phyloP scores from a whole-genome alignment of 2,888 invertebrate species.

The Gymnoscelis rufifasciata region DNA sequence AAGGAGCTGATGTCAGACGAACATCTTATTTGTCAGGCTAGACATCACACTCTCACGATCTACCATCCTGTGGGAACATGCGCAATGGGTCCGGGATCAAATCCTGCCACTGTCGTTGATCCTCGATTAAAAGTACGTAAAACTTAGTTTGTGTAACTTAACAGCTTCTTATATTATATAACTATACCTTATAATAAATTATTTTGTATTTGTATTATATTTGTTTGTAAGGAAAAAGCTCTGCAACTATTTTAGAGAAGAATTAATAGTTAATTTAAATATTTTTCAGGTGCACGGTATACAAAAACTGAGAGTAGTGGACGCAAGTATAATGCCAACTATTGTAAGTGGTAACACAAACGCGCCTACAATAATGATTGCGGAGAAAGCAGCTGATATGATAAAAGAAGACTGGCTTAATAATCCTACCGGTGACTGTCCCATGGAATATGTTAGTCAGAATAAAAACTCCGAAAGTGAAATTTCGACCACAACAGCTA shows the following conservation, averaged over 20 bases:
- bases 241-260: not conserved
- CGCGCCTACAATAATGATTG: constrained; percentile 90
- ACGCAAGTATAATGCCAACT: constrained; percentile 90
- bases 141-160: too few species aligned
- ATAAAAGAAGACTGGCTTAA: constrained; percentile 86
- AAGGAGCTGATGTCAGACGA: constrained; percentile 83
- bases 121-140: constrained; percentile 71
- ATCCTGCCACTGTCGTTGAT: constrained; percentile 83
- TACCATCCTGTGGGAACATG: constrained; percentile 91
- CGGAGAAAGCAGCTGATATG: constrained; percentile 89
- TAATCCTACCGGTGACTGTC: constrained; percentile 35
- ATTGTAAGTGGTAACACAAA: constrained; percentile 90
- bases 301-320: constrained; percentile 84
- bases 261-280: not conserved
- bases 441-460: constrained; percentile 26
- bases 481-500: constrained; percentile 27
- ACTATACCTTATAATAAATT: too few species aligned
- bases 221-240: too few species aligned
- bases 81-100: constrained; percentile 84
- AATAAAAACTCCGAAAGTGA: constrained; percentile 34
- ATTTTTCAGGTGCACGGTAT: constrained; percentile 81
- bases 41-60: constrained; percentile 87
- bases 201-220: too few species aligned
- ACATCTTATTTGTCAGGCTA: constrained; percentile 87
- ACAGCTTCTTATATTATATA: too few species aligned